These are phyloP conservation scores for Bufo gargarizans DNA, from an alignment of 2,113 vertebrate species.

Conservation along the genomic window DNA sequence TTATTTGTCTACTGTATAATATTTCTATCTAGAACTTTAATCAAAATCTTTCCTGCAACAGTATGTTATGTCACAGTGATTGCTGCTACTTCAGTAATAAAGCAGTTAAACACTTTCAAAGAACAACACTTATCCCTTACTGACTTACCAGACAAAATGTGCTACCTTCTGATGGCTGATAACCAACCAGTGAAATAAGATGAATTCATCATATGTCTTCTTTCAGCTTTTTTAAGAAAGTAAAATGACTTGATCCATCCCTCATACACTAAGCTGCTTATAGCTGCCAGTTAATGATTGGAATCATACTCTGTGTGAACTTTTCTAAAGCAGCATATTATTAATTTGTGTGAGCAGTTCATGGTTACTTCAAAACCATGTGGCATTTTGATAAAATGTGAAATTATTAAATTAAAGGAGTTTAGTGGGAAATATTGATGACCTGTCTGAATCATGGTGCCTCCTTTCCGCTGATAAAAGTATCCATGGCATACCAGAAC, in stretches of 20 bases:
- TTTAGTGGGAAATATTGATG: no score
- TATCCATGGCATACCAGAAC: no score
- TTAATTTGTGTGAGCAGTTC: not conserved
- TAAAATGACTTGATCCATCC: conserved; percentile 5
- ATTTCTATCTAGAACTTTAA: not conserved
- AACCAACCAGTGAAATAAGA: conserved; percentile 31
- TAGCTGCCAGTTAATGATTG: conserved; percentile 14
- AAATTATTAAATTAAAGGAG: no score
- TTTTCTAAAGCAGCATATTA: not conserved
- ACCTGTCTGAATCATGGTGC: no score
- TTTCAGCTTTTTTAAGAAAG: not conserved
- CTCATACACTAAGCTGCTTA: conserved; percentile 13
- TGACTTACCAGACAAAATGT: conserved; percentile 15
- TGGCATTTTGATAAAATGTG: not conserved
- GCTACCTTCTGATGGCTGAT: conserved; percentile 21
- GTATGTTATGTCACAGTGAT: not conserved
- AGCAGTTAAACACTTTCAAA: not conserved
- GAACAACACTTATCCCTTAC: conserved; percentile 10
- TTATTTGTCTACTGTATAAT: not conserved
- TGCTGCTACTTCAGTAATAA: not conserved
- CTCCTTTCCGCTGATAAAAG: no score
- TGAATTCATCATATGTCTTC: conserved; percentile 33
- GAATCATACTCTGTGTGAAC: not conserved
- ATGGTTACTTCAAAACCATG: not conserved
- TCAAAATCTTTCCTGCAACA: not conserved